phyloP scores from a whole-genome alignment of 2,113 vertebrate species.

The Oryzias woworae region DNA sequence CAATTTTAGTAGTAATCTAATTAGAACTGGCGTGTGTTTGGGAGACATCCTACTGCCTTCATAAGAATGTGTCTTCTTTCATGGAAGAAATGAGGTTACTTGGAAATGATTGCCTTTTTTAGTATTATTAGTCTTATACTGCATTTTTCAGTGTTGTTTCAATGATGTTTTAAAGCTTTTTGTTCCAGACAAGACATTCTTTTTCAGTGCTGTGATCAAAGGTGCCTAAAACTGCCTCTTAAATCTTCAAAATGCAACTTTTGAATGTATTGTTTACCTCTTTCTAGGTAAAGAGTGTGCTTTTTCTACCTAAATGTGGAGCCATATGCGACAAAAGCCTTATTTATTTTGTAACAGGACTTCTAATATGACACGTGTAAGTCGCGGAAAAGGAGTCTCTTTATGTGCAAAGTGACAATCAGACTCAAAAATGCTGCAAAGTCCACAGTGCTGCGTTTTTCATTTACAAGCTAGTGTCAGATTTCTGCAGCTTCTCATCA shows the following conservation, averaged over 20 bases:
- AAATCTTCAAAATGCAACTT: slow-evolving; percentile 7
- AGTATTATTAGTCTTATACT: slow-evolving; percentile 27
- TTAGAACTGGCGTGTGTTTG: slow-evolving; percentile 34
- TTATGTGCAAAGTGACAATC: slow-evolving; percentile 35
- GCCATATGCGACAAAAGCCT: neutral
- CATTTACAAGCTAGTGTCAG: slow-evolving; percentile 50
- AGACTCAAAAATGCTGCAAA: slow-evolving; percentile 31
- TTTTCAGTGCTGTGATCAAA: slow-evolving; percentile 26
- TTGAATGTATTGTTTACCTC: neutral
- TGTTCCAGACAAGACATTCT: slow-evolving; percentile 11
- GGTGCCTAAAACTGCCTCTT: slow-evolving; percentile 35
- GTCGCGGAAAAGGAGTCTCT: neutral
- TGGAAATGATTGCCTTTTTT: slow-evolving; percentile 40
- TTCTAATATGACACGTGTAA: neutral
- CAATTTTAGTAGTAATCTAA: slow-evolving; percentile 58
- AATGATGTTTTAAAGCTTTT: neutral
- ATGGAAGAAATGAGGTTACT: slow-evolving; percentile 36
- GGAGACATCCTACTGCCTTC: slow-evolving; percentile 37
- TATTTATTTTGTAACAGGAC: slow-evolving; percentile 9
- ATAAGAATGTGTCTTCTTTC: slow-evolving; percentile 25
- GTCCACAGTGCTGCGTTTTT: slow-evolving; percentile 18
- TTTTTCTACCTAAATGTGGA: slow-evolving; percentile 13
- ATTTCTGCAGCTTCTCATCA: slow-evolving; percentile 35
- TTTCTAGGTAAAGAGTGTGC: neutral
- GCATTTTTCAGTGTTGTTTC: slow-evolving; percentile 35